Percentiles rank a stretch among this genome's conserved stretches.
Evolutionary conservation across 2,113 vertebrate species (phyloP).

Genomic region (Sylvicapra grimmia): DNA sequence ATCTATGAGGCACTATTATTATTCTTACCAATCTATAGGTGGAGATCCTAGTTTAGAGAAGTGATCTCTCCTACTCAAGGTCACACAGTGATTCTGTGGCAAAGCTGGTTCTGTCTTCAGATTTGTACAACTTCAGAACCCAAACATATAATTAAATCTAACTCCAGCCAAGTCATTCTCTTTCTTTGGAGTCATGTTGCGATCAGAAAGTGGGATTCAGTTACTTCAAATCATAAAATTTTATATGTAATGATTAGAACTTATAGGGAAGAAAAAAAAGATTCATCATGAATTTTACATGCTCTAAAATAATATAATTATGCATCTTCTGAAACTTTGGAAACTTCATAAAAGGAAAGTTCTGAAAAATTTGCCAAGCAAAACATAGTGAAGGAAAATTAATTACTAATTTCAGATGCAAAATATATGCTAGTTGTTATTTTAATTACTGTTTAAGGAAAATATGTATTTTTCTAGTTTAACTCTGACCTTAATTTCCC

Average conservation of each 20-base stretch:
- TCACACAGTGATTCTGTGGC: neutral
- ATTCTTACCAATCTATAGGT: neutral
- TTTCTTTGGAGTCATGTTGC: neutral
- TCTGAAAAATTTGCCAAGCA: neutral
- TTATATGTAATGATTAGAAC: neutral
- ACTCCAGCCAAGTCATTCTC: neutral
- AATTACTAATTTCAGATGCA: constrained; percentile 19
- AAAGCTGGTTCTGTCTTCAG: neutral
- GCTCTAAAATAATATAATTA: constrained; percentile 24
- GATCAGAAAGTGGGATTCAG: neutral
- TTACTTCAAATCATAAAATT: neutral
- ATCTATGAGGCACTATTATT: neutral
- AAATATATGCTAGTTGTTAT: neutral
- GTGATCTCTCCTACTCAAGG: neutral
- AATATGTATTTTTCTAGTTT: neutral
- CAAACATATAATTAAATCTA: neutral
- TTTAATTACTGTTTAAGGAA: constrained; percentile 21
- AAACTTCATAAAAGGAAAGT: constrained; percentile 7
- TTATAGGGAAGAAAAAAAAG: neutral
- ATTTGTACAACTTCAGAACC: neutral
- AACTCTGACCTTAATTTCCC: neutral
- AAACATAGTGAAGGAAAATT: neutral
- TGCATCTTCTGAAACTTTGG: neutral
- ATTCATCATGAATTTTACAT: neutral
- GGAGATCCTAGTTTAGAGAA: neutral